Evolutionary conservation across 1,140 invertebrate genomes (phyloP), one percentile per base, ranked within the genome.

Genomic region (Dryas iulia): DNA sequence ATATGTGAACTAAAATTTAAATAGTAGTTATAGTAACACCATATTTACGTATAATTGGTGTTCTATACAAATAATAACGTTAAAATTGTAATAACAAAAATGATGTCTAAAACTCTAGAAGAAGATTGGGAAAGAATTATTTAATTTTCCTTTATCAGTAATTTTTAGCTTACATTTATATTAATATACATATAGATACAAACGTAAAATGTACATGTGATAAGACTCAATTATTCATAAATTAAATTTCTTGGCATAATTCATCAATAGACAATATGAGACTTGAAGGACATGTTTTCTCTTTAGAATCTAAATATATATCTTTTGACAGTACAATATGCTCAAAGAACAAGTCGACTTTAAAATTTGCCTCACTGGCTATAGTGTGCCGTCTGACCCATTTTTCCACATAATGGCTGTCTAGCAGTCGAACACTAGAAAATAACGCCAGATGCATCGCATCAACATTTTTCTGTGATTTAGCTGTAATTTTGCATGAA

Each of bases 341-440:
- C 21, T 63, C 28, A 62, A 69, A 69, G 66, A 69, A 30, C 39
- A 31, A 69, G 52, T 58, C 59, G 66, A 69, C 30, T 69, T 60
- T 69, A 62, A 69, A 69, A 62, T 69, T 69, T 69, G 59, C 66
- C 66, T 69, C 52, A 58, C 59, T 69, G 66, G 30, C 52, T 62
- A 57, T 14, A 58, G 54, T 61, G 53, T 56, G 66, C 54, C 53
- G 66, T 25, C 53, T 69, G 66, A 69, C 66, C 66, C 59, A 69
- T 69, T 69, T 69, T 69, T 62, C 66, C 59, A 35, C 66, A 69
- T 69, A 69, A 69, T 69, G 59, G 53, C 54, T 39, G 66, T 60
- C 58, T 47, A 60, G 47, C 35, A 67, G 66, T 69, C 25, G 66
- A 62, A 69, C 53, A 62, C 39, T 66, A 66, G 57, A 66, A 66